These are phyloP conservation scores for Pseudocheirus occidentalis DNA, from an alignment of 2,797 vertebrate species.

Conservation along the genomic window DNA sequence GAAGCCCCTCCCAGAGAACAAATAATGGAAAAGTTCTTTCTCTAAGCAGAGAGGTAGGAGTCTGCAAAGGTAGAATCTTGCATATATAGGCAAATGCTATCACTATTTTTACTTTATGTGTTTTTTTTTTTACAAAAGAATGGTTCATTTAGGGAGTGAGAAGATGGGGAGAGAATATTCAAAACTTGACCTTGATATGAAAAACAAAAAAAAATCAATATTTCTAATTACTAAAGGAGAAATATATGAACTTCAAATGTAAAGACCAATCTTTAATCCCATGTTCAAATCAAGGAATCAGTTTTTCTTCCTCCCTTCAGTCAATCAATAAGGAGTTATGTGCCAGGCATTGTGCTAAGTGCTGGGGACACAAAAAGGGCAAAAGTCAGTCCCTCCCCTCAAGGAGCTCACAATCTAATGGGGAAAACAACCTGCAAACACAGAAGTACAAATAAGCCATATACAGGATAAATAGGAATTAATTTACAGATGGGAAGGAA, in stretches of 20 bases:
- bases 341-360: not conserved
- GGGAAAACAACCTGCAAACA: not conserved
- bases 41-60: too few relatives aligned
- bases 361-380: not conserved
- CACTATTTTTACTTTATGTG: not conserved
- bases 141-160: not conserved
- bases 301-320: too few relatives aligned
- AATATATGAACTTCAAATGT: not conserved
- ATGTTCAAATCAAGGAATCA: not conserved
- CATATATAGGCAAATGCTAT: not conserved
- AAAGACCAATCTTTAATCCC: not conserved
- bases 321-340: too few relatives aligned
- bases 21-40: not conserved
- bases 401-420: not conserved
- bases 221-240: not conserved
- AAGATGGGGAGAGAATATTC: not conserved
- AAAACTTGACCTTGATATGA: not conserved
- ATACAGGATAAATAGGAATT: not conserved
- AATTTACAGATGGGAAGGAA: not conserved
- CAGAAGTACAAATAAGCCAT: not conserved
- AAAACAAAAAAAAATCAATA: not conserved
- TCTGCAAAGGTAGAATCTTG: not conserved
- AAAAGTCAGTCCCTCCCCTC: not conserved
- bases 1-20: not conserved
- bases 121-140: not conserved